Evolutionary conservation across 2,113 vertebrate genomes (phyloP), one percentile per base, ranked within the genome.

Genomic region (Diphyllodes magnificus): DNA sequence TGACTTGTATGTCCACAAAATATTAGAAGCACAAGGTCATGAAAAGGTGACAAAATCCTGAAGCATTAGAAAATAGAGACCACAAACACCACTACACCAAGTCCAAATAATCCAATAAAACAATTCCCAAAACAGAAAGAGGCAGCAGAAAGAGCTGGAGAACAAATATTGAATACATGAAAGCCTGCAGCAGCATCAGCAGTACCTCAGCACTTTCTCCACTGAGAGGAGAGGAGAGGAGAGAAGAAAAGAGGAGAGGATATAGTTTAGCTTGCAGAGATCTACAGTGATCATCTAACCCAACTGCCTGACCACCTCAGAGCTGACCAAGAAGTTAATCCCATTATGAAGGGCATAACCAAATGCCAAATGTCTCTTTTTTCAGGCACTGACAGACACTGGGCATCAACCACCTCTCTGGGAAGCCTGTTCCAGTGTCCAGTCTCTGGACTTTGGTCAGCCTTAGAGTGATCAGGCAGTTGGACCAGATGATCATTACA

Each of bases 161-260:
- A 57, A 72, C 0, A 4, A 75, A 47, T 24, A 49, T 8, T 2
- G 0, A 57, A 11, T 35, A 73, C 10, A 16, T 3, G 6, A 37
- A 42, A n/a, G 35, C 7, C 21, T 76, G 30, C 40, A 50, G 14
- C 30, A 51, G 12, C 30, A 28, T 27, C 12, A 3, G 16, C 2
- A 2, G 16, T 19, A 83, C 8, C 20, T 15, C 3, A 49, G 20
- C 39, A 39, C 39, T 39, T 39, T 39, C 39, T 39, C 39, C 39
- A 39, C 39, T 39, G 39, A 39, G 39, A 39, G 39, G 19, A n/a
- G 6, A 28, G 15, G 15, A 8, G 6, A 28, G 15, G 15, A 8
- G 6, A 50, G 9, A 10, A 17, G 8, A n/a, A 5, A 10, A 15
- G 13, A 51, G 25, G 25, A 12, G 9, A 39, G 18, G 33, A 44